Conservation (phyloP, 1,140 invertebrate genomes). For the Anastatus disparis region DNA sequence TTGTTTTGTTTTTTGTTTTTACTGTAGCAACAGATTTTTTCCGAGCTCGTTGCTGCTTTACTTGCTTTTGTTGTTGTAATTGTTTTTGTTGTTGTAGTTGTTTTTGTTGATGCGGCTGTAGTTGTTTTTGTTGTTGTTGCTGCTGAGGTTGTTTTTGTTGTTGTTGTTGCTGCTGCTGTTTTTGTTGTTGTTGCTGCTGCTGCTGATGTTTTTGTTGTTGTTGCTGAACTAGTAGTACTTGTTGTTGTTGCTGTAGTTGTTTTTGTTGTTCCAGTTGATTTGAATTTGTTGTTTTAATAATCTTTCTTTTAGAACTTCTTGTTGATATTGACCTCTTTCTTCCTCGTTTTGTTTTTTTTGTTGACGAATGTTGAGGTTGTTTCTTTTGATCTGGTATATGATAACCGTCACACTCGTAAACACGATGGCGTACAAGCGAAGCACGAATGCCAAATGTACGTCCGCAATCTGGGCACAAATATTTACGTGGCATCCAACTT, state of each 20-base stretch:
- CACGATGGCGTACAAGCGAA: conserved; percentile 2
- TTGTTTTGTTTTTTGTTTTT: not conserved
- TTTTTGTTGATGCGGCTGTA: too few relatives aligned
- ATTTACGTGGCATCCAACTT: not conserved
- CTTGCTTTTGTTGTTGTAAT: too few relatives aligned
- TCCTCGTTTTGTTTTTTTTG: not conserved
- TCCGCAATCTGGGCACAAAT: conserved; percentile 1
- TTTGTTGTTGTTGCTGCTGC: not conserved
- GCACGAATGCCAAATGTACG: not conserved
- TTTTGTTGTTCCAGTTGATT: too few relatives aligned
- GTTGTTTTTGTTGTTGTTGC: too few relatives aligned
- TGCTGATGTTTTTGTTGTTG: too few relatives aligned
- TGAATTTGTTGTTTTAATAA: too few relatives aligned
- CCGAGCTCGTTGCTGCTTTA: too few relatives aligned
- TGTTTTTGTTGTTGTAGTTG: not conserved
- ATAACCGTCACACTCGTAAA: conserved; percentile 7
- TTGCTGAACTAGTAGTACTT: too few relatives aligned
- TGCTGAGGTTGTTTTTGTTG: too few relatives aligned
- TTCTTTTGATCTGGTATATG: not conserved
- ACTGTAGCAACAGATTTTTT: too few relatives aligned
- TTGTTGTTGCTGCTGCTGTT: not conserved
- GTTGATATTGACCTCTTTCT: not conserved
- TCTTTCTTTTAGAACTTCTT: not conserved
- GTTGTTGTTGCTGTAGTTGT: too few relatives aligned
- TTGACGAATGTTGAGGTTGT: not conserved